Conservation (phyloP, 2,797 vertebrate species). For the Hybognathus amarus region DNA sequence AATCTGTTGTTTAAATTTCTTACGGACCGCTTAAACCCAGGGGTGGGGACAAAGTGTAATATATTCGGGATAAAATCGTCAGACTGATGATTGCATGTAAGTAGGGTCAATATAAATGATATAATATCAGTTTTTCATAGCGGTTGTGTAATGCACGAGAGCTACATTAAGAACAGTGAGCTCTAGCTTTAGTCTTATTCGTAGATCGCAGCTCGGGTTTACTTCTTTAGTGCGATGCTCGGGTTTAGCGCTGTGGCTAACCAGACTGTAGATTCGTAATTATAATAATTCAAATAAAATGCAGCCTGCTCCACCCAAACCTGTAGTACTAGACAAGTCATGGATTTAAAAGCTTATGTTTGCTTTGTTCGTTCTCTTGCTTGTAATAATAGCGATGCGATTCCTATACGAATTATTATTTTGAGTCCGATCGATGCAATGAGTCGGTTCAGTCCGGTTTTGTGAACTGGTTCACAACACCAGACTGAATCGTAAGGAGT, state of each 20-base stretch:
- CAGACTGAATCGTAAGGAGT: background rate
- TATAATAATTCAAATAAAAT: background rate
- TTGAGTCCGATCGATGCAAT: slow-evolving; percentile 2
- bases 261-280: background rate
- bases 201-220: slow-evolving; percentile 21
- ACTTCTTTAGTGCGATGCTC: slow-evolving; percentile 52
- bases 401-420: background rate
- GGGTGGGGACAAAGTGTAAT: slow-evolving; percentile 56
- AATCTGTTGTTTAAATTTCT: slow-evolving; percentile 64
- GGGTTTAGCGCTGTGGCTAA: slow-evolving; percentile 54
- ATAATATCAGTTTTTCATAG: background rate
- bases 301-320: background rate
- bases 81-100: slow-evolving; percentile 45
- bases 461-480: background rate
- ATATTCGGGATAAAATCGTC: slow-evolving; percentile 49
- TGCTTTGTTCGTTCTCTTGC: slow-evolving; percentile 19
- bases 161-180: background rate
- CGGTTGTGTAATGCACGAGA: slow-evolving; percentile 5
- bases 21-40: slow-evolving; percentile 60
- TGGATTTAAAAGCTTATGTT: background rate
- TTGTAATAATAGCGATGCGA: background rate
- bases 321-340: background rate
- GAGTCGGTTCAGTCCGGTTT: slow-evolving; percentile 3
- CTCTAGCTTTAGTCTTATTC: slow-evolving; percentile 20
- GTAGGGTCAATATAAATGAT: slow-evolving; percentile 13